A percentile compares a stretch with the other conserved stretches of the same genome.
These are phyloP conservation scores for Anastrepha obliqua DNA, from an alignment of 1,140 invertebrate genomes.

Conservation along the genomic window DNA sequence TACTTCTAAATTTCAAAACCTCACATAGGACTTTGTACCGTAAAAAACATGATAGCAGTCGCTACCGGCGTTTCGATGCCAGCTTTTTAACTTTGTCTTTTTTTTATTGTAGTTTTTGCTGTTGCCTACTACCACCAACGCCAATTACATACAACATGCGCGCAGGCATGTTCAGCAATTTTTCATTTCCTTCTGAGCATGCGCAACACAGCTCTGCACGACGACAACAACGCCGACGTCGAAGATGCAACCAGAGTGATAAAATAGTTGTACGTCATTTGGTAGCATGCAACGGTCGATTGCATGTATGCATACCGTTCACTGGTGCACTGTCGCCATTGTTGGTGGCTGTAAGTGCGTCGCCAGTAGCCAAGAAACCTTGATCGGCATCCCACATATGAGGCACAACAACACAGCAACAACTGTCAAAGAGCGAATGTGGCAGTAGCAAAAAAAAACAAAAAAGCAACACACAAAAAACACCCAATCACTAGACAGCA, in stretches of 20 bases:
- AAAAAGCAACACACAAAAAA: too few relatives aligned
- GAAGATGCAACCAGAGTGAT: constrained; percentile 53
- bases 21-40: background rate
- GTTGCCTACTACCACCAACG: constrained; percentile 12
- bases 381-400: constrained; percentile 47
- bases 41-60: background rate
- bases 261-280: constrained; percentile 53
- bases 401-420: constrained; percentile 22
- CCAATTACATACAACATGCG: constrained; percentile 42
- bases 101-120: background rate
- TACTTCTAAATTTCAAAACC: background rate
- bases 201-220: constrained; percentile 20
- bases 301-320: background rate
- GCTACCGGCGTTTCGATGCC: constrained; percentile 27
- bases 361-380: constrained; percentile 30
- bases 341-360: background rate
- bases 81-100: too few relatives aligned
- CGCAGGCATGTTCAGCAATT: constrained; percentile 54
- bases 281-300: constrained; percentile 33
- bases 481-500: constrained; percentile 18
- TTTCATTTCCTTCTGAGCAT: constrained; percentile 54
- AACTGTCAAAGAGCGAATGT: background rate
- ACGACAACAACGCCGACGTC: background rate
- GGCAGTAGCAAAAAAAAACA: constrained; percentile 1
- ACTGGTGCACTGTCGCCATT: constrained; percentile 14